Evolutionary conservation across 2,797 vertebrate genomes (phyloP).

Genomic region (Micromesistius poutassou): DNA sequence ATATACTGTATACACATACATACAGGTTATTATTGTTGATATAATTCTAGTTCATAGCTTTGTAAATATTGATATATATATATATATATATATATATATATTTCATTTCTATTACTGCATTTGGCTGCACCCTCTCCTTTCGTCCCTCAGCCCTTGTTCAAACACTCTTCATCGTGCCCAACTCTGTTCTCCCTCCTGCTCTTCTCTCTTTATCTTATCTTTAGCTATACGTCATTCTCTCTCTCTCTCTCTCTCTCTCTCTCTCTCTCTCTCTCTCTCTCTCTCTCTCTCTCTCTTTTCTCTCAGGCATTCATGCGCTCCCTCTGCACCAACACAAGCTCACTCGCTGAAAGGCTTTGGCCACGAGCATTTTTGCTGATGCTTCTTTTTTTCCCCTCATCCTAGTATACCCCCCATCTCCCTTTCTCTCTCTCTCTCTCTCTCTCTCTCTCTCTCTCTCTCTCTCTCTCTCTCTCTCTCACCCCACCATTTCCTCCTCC

Average conservation of each 20-base stretch:
- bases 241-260: not conserved
- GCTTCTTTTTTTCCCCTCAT: constrained; percentile 43
- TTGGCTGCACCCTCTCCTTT: too few relatives aligned
- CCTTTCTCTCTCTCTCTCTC: not conserved
- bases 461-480: not conserved
- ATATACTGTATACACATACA: too few relatives aligned
- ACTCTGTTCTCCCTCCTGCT: not conserved
- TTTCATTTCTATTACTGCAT: too few relatives aligned
- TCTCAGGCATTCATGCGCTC: constrained; percentile 4
- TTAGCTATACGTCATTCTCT: not conserved
- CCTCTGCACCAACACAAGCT: constrained; percentile 23
- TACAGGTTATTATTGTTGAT: too few relatives aligned
- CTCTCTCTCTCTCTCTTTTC: constrained; percentile 5
- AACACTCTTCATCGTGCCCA: too few relatives aligned
- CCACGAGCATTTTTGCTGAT: constrained; percentile 60
- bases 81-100: too few relatives aligned
- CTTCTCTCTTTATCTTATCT: not conserved
- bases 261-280: constrained; percentile 15
- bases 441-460: constrained; percentile 14
- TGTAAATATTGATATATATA: too few relatives aligned
- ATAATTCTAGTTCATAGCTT: too few relatives aligned
- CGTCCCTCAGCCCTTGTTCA: too few relatives aligned
- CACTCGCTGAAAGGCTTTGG: constrained; percentile 37
- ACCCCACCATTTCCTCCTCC: not conserved
- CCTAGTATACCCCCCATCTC: constrained; percentile 1